A percentile compares a stretch with the other conserved stretches of the same genome.
phyloP scores from a whole-genome alignment of 2,888 invertebrate species.

The Digitonthophagus gazella region DNA sequence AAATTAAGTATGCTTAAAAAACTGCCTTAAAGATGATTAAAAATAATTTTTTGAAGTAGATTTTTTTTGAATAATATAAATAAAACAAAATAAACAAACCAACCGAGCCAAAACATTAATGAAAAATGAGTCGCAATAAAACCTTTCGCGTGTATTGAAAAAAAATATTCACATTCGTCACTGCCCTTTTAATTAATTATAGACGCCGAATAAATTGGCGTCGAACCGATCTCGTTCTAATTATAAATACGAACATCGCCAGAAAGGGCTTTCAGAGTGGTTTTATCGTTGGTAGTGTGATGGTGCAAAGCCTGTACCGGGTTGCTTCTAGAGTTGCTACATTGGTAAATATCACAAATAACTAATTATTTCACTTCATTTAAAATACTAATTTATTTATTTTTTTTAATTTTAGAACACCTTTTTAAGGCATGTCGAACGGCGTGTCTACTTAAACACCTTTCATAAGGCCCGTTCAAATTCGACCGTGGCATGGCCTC shows the following conservation, averaged over 20 bases:
- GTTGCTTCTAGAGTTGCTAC: constrained; percentile 24
- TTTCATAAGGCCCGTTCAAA: constrained; percentile 27
- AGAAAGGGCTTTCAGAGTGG: constrained; percentile 17
- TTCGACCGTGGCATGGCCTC: constrained; percentile 29
- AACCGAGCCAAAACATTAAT: neutral
- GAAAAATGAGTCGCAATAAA: constrained; percentile 2
- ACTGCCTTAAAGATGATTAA: no score
- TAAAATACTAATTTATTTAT: neutral
- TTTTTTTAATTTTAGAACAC: constrained; percentile 20
- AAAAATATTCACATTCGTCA: neutral
- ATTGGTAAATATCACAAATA: constrained; percentile 18
- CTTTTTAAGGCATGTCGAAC: constrained; percentile 19
- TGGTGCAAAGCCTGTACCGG: constrained; percentile 23
- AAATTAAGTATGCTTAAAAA: no score
- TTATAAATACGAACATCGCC: constrained; percentile 18
- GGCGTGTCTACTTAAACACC: constrained; percentile 23
- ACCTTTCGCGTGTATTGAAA: constrained; percentile 6
- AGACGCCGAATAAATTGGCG: constrained; percentile 26
- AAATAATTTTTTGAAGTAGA: no score
- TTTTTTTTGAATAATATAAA: no score
- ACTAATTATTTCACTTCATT: neutral
- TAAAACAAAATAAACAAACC: no score
- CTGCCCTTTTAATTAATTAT: constrained; percentile 27
- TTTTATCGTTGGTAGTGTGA: constrained; percentile 19
- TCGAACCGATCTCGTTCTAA: constrained; percentile 5